Percentiles rank a stretch among this genome's conserved stretches.
phyloP scores from a whole-genome alignment of 2,797 vertebrate species.

The Syngnathus acus region DNA sequence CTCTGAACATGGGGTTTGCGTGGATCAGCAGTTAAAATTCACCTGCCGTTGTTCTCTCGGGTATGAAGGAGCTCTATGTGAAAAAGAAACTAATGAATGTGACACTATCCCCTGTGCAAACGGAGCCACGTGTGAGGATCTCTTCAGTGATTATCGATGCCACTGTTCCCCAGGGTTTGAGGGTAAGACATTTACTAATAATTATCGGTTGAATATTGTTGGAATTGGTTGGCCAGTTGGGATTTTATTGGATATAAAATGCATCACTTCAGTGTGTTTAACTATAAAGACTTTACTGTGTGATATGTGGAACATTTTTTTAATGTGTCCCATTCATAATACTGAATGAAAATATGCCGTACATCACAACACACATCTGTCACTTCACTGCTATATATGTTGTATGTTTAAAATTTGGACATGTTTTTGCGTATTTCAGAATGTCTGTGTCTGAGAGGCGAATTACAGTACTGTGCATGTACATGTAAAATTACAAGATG shows the following conservation, averaged over 20 bases:
- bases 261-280: neutral
- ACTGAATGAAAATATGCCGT: neutral
- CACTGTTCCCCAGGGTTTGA: conserved; percentile 68
- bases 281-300: neutral
- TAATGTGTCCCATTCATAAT: neutral
- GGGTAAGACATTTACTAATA: conserved; percentile 64
- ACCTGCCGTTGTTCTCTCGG: conserved; percentile 68
- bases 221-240: neutral
- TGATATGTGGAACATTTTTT: neutral
- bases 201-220: too few species aligned
- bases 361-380: neutral
- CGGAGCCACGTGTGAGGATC: conserved; percentile 67
- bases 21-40: conserved; percentile 67
- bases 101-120: conserved; percentile 68
- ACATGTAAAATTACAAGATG: neutral
- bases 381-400: neutral
- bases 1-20: conserved; percentile 66
- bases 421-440: neutral
- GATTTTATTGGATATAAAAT: neutral
- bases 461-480: neutral
- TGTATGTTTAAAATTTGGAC: neutral
- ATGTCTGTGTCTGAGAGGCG: neutral
- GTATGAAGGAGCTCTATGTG: conserved; percentile 72
- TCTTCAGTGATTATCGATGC: conserved; percentile 69
- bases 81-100: conserved; percentile 73